Evolutionary conservation across 2,888 invertebrate species (phyloP), one percentile per base, ranked within the genome.

Genomic region (Eristalinus aeneus): DNA sequence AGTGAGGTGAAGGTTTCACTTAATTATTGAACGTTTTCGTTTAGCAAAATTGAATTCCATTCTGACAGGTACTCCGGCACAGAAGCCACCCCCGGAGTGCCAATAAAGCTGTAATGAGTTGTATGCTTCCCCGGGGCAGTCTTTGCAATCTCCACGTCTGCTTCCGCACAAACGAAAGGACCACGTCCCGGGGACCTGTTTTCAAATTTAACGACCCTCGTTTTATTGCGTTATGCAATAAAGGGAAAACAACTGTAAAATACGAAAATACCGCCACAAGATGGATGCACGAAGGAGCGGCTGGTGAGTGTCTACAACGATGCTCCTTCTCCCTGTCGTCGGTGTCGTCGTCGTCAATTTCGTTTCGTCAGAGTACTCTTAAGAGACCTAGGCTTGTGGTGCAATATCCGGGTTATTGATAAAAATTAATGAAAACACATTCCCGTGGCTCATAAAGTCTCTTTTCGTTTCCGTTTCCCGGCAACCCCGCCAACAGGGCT

Each of bases 341-440:
- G 27, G 2, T 5, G 27, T 27, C 27, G 27, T 20, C 46, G 46
- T 56, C 53, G 53, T 32, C 71, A 61, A 31, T 73, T 69, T 78
- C 36, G 31, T 71, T 75, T 78, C 16, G 11, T 27, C 27, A 32
- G 78, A 83, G 53, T 74, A 64, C 32, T 69, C 74, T 54, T 65
- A 39, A 34, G 84, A 20, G 60, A 34, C 60, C 61, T 32, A 11
- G 60, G 23, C 39, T 58, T 27, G 23, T 22, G 61, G 58, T 34
- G 23, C 56, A 56, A 22, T 23, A 27, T 11, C 23, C 8, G 1
- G 23, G 56, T 12, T 56, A 84, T 84, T 84, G 83, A 79, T 75
- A 79, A 74, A 74, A 79, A 69, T 63, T 77, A 77, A 79, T 78
- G 63, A 79, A 84, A 79, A 84, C 71, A 53, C 73, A 67, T 79